phyloP scores from a whole-genome alignment of 1,140 invertebrate species.

The Anoplolepis gracilipes region DNA sequence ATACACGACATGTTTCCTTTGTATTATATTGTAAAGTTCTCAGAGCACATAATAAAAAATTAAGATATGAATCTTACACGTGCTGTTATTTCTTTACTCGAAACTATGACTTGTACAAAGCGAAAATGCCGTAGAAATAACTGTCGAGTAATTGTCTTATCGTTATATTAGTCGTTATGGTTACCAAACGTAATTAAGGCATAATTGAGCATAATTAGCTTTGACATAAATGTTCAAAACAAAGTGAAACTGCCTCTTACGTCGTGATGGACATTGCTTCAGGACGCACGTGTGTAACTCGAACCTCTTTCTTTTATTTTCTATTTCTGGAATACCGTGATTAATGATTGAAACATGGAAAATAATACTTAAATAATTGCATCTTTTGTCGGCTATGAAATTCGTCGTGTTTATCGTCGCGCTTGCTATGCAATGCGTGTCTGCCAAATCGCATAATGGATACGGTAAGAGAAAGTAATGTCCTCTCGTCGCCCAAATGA shows the following conservation, averaged over 20 bases:
- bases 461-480: slow-evolving; percentile 65
- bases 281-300: slow-evolving; percentile 7
- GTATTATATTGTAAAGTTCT: slow-evolving; percentile 81
- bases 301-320: not conserved
- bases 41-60: slow-evolving; percentile 78
- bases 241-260: slow-evolving; percentile 63
- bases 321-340: not conserved
- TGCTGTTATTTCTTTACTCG: not conserved
- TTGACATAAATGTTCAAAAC: not conserved
- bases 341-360: not conserved
- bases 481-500: slow-evolving; percentile 16
- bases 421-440: slow-evolving; percentile 56
- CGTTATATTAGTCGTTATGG: not conserved
- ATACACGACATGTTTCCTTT: slow-evolving; percentile 71
- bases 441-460: slow-evolving; percentile 47
- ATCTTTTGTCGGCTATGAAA: slow-evolving; percentile 57
- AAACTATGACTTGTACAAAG: slow-evolving; percentile 1
- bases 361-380: slow-evolving; percentile 19
- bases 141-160: not conserved
- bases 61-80: slow-evolving; percentile 72
- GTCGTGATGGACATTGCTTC: slow-evolving; percentile 32
- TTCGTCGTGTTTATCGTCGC: slow-evolving; percentile 29
- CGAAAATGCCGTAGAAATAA: slow-evolving; percentile 18
- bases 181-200: slow-evolving; percentile 13
- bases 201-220: not conserved